Percentiles rank a stretch among this genome's conserved stretches.
Evolutionary conservation across 53 echinoderm and acorn worm species (phyloP).

Genomic region (Arbacia lixula): DNA sequence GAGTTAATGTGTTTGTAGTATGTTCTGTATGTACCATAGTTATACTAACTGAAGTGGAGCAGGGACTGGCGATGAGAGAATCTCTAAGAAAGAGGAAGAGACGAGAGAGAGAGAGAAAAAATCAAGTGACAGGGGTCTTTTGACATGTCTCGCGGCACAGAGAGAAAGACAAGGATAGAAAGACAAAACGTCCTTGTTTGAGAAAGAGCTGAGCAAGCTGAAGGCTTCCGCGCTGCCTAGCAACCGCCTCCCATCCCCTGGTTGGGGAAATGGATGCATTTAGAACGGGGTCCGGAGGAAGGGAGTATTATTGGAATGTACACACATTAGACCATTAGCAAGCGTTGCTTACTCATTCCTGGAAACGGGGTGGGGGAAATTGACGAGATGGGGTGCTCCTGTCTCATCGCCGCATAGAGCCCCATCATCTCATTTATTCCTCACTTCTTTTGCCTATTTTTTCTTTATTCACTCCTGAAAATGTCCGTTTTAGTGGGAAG

Average conservation of each 20-base stretch:
- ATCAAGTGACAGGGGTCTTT: not conserved
- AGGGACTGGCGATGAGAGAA: too few species aligned
- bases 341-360: conserved; percentile 47
- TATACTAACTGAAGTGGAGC: too few species aligned
- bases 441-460: too few species aligned
- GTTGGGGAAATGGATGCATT: conserved; percentile 50
- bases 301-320: conserved; percentile 55
- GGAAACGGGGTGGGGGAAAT: conserved; percentile 22
- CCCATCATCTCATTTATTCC: too few species aligned
- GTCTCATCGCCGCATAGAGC: too few species aligned
- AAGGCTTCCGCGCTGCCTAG: conserved; percentile 39
- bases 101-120: too few species aligned
- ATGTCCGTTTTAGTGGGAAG: too few species aligned
- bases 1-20: too few species aligned
- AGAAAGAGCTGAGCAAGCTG: conserved; percentile 49
- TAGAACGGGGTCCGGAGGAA: conserved; percentile 51
- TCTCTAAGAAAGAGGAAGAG: too few species aligned
- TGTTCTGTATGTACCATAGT: too few species aligned
- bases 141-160: not conserved
- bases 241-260: conserved; percentile 46
- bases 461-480: too few species aligned
- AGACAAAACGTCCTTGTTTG: conserved; percentile 26
- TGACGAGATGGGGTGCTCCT: conserved; percentile 36
- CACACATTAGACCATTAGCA: conserved; percentile 60
- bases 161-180: not conserved